These are phyloP conservation scores for Dryocosmus kuriphilus DNA, from an alignment of 2,888 invertebrate species.

Conservation along the genomic window DNA sequence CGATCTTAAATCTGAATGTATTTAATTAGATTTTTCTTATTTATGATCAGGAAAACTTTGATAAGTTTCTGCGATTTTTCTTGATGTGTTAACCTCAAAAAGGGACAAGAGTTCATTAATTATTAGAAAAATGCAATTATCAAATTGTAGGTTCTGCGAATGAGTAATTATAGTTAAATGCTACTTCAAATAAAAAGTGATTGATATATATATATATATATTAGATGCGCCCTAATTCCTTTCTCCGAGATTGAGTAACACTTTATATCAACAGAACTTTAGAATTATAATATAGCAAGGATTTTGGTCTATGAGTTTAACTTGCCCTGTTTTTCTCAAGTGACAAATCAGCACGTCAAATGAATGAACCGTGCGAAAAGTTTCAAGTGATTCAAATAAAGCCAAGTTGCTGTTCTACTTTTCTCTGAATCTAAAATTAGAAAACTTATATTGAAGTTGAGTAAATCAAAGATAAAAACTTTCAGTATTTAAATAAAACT, in stretches of 20 bases:
- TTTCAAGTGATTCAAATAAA: neutral
- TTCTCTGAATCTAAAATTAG: neutral
- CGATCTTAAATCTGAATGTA: neutral
- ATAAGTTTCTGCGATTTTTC: neutral
- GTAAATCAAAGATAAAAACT: no score
- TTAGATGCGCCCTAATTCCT: neutral
- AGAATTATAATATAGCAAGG: neutral
- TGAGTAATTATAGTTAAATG: neutral
- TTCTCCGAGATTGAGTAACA: neutral
- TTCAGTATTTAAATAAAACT: no score
- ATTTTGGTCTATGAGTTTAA: conserved; percentile 14
- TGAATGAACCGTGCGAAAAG: neutral
- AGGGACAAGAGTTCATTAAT: neutral
- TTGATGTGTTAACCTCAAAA: neutral
- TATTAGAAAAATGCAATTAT: no score
- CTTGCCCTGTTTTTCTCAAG: conserved; percentile 16
- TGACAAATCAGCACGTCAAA: neutral
- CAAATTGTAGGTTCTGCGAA: neutral
- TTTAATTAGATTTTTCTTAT: neutral
- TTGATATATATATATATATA: neutral
- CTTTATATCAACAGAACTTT: conserved; percentile 9
- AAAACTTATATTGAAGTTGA: no score
- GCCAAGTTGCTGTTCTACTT: neutral
- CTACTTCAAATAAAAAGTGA: no score
- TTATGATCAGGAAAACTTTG: neutral